Conservation (phyloP, 2,113 vertebrate genomes). For the Drymodes brunneopygia region DNA sequence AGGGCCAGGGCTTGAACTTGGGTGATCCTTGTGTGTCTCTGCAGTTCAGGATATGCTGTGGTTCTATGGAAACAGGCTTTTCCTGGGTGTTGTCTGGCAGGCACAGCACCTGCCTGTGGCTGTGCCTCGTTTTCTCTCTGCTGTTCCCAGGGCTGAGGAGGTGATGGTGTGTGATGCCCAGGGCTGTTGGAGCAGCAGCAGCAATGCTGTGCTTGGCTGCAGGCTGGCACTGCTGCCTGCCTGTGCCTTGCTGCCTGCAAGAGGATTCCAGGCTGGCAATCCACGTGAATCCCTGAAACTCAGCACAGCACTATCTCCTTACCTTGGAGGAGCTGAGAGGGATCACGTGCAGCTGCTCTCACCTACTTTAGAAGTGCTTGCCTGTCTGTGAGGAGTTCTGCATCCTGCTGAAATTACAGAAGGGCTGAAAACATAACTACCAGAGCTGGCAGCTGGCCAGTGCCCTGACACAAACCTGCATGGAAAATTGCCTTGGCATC, state of each 20-base stretch:
- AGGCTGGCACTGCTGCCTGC: background rate
- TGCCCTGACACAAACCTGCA: background rate
- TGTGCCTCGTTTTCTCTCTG: background rate
- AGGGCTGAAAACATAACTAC: background rate
- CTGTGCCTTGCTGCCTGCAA: background rate
- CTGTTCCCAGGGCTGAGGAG: background rate
- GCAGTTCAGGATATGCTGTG: background rate
- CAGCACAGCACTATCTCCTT: background rate
- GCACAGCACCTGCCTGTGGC: background rate
- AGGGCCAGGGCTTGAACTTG: background rate
- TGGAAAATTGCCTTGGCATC: background rate
- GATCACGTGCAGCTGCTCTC: background rate
- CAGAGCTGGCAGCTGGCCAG: background rate
- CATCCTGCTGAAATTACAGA: constrained; percentile 48
- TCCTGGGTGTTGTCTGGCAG: background rate
- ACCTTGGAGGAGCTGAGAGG: background rate
- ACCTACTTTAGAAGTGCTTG: background rate
- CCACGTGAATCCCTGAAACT: background rate
- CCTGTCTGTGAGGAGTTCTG: background rate
- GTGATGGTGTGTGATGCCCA: background rate
- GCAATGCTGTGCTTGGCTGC: background rate
- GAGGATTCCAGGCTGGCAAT: background rate
- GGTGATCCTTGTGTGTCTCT: background rate
- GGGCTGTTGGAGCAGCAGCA: too few relatives aligned
- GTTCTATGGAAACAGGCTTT: background rate